phyloP scores from a whole-genome alignment of 2,888 invertebrate species.

The Nomada fabriciana region DNA sequence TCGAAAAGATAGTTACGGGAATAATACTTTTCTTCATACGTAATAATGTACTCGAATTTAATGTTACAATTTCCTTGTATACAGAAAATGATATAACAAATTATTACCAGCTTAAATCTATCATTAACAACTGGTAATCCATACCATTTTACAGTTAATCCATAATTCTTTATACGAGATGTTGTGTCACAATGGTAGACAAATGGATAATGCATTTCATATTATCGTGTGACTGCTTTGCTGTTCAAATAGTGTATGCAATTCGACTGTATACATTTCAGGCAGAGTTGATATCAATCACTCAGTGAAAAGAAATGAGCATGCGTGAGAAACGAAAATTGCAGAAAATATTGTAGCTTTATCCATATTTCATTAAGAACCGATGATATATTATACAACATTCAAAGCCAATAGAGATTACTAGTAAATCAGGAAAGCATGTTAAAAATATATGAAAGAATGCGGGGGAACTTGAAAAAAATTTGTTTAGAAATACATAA shows the following conservation, averaged over 20 bases:
- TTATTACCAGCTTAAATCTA: conserved; percentile 58
- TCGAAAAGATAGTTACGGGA: conserved; percentile 51
- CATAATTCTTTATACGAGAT: conserved; percentile 57
- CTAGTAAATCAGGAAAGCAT: conserved; percentile 7
- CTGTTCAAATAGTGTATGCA: conserved; percentile 23
- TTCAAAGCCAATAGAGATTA: conserved; percentile 12
- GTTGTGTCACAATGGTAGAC: conserved; percentile 55
- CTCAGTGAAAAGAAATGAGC: conserved; percentile 21
- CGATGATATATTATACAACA: conserved; percentile 16
- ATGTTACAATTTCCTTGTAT: conserved; percentile 56
- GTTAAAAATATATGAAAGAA: conserved; percentile 29
- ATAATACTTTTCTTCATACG: conserved; percentile 55
- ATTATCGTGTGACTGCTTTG: conserved; percentile 24
- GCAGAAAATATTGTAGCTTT: neutral
- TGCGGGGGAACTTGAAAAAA: conserved; percentile 10
- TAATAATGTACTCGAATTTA: conserved; percentile 59
- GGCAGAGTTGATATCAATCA: conserved; percentile 21
- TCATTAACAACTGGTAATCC: conserved; percentile 60
- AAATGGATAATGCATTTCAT: conserved; percentile 54
- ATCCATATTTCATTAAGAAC: neutral
- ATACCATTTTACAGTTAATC: conserved; percentile 48
- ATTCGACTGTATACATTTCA: conserved; percentile 10
- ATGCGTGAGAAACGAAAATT: conserved; percentile 25
- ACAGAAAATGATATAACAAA: conserved; percentile 61
- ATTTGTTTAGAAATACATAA: conserved; percentile 17